A percentile compares a stretch with the other conserved stretches of the same genome.
Conservation (phyloP, 1,140 invertebrate genomes). For the Cecropterus lyciades region DNA sequence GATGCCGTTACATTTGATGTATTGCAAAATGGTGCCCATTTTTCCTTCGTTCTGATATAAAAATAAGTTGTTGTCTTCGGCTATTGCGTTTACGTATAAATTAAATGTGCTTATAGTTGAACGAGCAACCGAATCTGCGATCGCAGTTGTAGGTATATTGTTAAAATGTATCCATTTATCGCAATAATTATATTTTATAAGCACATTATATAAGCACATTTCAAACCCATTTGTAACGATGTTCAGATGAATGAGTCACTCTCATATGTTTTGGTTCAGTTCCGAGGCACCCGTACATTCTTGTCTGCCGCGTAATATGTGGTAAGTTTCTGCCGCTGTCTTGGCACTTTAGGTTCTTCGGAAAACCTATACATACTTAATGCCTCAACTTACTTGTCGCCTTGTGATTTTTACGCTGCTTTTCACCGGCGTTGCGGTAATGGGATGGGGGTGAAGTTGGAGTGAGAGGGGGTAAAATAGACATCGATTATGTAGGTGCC, state of each 20-base stretch:
- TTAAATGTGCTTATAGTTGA: too few species aligned
- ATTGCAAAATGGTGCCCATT: constrained; percentile 14
- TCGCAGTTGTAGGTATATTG: too few species aligned
- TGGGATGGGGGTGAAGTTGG: not conserved
- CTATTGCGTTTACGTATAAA: not conserved
- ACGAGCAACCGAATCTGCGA: too few species aligned
- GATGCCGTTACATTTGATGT: constrained; percentile 23
- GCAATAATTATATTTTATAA: too few species aligned
- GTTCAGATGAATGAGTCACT: too few species aligned
- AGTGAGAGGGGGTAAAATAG: constrained; percentile 1
- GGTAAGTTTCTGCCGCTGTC: constrained; percentile 4
- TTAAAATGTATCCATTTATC: too few species aligned
- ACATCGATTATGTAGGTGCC: constrained; percentile 24
- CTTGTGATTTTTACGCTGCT: constrained; percentile 28
- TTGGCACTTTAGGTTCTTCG: constrained; percentile 5
- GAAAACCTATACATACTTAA: constrained; percentile 30
- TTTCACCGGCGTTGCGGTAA: constrained; percentile 12
- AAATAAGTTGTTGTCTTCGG: not conserved
- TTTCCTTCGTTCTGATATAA: constrained; percentile 2
- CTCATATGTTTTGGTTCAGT: not conserved
- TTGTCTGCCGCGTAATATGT: constrained; percentile 4
- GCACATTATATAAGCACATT: too few species aligned
- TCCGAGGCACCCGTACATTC: not conserved
- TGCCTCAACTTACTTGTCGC: constrained; percentile 19
- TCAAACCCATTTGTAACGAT: too few species aligned